Base-by-base conservation (phyloP, 2,113 vertebrate genomes). In the Hippocampus comes region DNA sequence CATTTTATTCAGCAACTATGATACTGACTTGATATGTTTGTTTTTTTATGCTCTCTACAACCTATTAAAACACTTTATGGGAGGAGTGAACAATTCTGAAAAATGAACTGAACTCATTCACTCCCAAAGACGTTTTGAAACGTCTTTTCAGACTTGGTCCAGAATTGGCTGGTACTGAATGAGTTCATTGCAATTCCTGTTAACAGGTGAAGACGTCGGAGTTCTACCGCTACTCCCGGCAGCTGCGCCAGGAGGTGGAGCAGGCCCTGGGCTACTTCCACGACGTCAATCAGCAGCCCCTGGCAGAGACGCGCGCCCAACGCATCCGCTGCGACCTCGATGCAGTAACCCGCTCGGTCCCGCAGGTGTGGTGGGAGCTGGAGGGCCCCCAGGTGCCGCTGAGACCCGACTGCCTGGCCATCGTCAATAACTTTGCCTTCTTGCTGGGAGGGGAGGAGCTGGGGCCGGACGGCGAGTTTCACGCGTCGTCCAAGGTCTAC, bases 401-500 rank as follows among this genome's bases (percentile, higher is more conserved):
- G 17, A 91, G 97, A 25, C 97, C 97, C 0, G 97, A 99, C 89
- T 98, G 97, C 83, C 92, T 99, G 83, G 97, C 97, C 21, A 98
- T 99, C 30, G 94, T 99, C 66, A 98, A 98, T 91, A 98, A 99
- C 89, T 99, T 99, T 38, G 95, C 97, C 73, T 99, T 98, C 91
- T 89, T 99, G 67, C 80, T 99, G 89, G 97, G 97, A 1, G 97
- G 97, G 57, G 97, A 99, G 93, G 97, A 99, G 83, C 91, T 99
- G 67, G 97, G 97, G 5, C 96, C 97, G 0, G 97, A 99, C 76
- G 97, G 97, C 0, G 96, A 99, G 91, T 99, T 99, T 79, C 97
- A 99, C 82, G 97, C 97, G 75, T 98, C 97, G 38, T 99, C 97
- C 61, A 99, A 99, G 90, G 97, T 99, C 56, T 99, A 98, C 81